A percentile compares a stretch with the other conserved stretches of the same genome.
These are phyloP conservation scores for Uropetala carovei DNA, from an alignment of 2,888 invertebrate species.

Conservation along the genomic window DNA sequence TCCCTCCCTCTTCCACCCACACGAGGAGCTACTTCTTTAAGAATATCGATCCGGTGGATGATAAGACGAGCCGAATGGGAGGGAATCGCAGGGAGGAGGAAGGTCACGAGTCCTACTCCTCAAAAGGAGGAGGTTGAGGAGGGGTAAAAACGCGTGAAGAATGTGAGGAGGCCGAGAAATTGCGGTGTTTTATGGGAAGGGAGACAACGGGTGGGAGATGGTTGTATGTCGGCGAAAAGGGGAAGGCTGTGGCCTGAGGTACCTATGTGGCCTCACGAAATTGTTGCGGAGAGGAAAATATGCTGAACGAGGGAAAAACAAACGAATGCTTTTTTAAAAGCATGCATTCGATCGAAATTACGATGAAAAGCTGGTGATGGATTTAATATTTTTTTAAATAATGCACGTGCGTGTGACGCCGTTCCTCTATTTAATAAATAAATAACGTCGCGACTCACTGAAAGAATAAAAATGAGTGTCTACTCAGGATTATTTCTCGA, in stretches of 20 bases:
- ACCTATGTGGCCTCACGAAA: too few species aligned
- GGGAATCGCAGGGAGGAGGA: neutral
- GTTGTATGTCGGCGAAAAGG: neutral
- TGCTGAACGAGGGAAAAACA: too few species aligned
- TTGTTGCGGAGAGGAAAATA: too few species aligned
- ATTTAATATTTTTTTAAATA: too few species aligned
- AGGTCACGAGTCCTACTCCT: conserved; percentile 33
- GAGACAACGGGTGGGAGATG: neutral
- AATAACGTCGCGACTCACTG: too few species aligned
- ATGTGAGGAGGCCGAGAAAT: conserved; percentile 29
- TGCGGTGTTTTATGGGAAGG: neutral
- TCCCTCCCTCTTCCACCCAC: neutral
- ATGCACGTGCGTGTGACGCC: too few species aligned
- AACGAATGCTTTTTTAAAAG: too few species aligned
- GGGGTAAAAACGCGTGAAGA: conserved; percentile 37
- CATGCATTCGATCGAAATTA: too few species aligned
- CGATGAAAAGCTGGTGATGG: too few species aligned
- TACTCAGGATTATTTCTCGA: too few species aligned
- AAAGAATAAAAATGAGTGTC: too few species aligned
- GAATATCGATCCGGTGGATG: neutral
- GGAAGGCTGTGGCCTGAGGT: neutral
- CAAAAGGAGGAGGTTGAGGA: neutral
- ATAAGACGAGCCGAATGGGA: neutral
- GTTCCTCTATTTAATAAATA: too few species aligned
- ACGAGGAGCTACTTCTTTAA: neutral